Base-by-base conservation (phyloP, 2,113 vertebrate genomes). In the Menura novaehollandiae region DNA sequence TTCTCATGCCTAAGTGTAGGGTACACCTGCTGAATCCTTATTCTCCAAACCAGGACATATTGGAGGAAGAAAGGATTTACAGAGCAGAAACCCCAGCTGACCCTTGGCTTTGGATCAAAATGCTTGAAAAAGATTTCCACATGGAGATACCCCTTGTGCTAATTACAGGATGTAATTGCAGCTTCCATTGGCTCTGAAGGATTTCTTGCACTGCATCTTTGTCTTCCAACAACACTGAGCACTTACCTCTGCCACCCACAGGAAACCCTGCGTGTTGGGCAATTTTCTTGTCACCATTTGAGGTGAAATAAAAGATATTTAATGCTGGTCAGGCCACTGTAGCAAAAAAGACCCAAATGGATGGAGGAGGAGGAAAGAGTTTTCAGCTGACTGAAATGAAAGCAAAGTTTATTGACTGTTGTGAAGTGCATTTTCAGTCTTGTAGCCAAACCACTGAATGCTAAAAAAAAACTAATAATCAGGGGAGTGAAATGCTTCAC, bases 371-470 rank as follows among this genome's bases (percentile, higher is more conserved):
- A 76, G 62, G 60, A 59, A 78, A 79, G 79, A 51, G 73, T 63
- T 89, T 59, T 80, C 67, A 95, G 37, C 64, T 43, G 52, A 53
- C 41, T 68, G 43, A 95, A 89, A 71, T 62, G 37, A 92, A 60
- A 55, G 60, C 51, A 83, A 85, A 85, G 71, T 89, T 92, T 59
- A 62, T 82, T 87, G 66, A 49, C 60, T 68, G 56, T 85, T 10
- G 1, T 82, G 71, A 90, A 88, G 11, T 58, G 39, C 78, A 19
- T 91, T 94, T 87, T 51, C 43, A 88, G 26, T 44, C 41, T 37
- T 71, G 41, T 30, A 91, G 68, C 77, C 92, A 95, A 82, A 93
- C 78, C 86, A 88, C 46, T 66, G 63, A 90, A 95, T 78, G n/a
- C 67, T 91, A 46, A 89, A 83, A 59, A 89, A 81, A 77, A 69